A percentile compares a stretch with the other conserved stretches of the same genome.
These are phyloP conservation scores for Tupaia tana DNA, from an alignment of 2,113 vertebrate species.

Conservation along the genomic window DNA sequence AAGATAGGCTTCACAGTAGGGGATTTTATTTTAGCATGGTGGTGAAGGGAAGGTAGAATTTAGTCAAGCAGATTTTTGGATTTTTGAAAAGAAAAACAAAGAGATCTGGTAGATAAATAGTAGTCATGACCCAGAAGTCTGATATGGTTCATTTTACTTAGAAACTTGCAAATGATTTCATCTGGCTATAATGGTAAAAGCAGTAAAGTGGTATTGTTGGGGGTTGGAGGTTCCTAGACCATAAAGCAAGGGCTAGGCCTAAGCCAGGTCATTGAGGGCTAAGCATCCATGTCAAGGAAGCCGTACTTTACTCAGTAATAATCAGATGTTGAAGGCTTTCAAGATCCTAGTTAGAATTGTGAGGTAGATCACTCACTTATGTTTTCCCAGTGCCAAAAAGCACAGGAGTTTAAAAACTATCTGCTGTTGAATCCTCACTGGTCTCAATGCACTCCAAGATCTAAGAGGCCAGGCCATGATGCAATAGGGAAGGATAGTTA, in stretches of 20 bases:
- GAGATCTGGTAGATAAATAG: background rate
- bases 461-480: background rate
- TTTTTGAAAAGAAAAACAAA: background rate
- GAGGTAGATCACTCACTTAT: background rate
- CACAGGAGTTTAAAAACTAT: background rate
- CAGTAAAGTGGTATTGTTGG: background rate
- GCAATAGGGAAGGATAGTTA: no score
- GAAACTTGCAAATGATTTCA: background rate
- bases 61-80: background rate
- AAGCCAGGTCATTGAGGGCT: background rate
- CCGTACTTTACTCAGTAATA: background rate
- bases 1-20: background rate
- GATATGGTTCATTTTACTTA: background rate
- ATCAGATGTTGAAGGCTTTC: background rate
- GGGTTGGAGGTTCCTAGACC: background rate
- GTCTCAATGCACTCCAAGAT: background rate
- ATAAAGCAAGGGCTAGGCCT: background rate
- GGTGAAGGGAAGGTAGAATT: background rate
- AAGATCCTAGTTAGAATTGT: background rate
- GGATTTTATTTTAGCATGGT: slow-evolving; percentile 1
- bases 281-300: background rate
- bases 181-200: background rate
- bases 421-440: background rate
- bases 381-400: background rate
- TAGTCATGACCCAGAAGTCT: background rate